Evolutionary conservation across 2,888 invertebrate species (phyloP).

Genomic region (Schizotus pectinicornis): DNA sequence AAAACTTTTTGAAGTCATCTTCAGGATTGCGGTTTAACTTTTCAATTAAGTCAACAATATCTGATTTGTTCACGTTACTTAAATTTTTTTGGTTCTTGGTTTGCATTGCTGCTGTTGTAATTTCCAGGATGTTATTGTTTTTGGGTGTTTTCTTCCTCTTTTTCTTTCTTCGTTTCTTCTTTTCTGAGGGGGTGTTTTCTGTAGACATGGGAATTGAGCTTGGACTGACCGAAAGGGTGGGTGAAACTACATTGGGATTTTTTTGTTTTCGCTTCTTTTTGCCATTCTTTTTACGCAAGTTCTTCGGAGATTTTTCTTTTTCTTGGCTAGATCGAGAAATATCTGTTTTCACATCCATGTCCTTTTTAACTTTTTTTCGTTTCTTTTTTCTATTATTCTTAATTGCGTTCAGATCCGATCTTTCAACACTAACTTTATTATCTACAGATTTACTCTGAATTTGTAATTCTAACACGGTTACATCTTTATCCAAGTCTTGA

Average conservation of each 20-base stretch:
- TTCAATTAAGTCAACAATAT: no score
- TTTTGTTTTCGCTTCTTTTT: slow-evolving; percentile 15
- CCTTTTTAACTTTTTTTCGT: no score
- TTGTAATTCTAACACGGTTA: no score
- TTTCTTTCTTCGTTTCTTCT: slow-evolving; percentile 21
- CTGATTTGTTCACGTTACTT: slow-evolving; percentile 24
- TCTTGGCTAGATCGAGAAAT: not conserved
- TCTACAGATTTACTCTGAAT: no score
- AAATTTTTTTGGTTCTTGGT: slow-evolving; percentile 22
- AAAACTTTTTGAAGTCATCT: slow-evolving; percentile 28
- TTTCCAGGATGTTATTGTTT: slow-evolving; percentile 28
- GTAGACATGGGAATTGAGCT: not conserved
- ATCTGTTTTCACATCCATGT: no score
- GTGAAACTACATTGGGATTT: not conserved
- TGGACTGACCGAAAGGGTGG: not conserved
- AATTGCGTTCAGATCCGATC: no score
- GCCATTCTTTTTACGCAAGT: slow-evolving; percentile 6
- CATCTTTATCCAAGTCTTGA: no score
- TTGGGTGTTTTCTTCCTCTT: slow-evolving; percentile 20
- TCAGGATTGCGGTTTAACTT: slow-evolving; percentile 24
- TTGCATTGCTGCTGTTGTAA: slow-evolving; percentile 22
- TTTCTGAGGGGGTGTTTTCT: no score
- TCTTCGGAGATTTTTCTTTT: not conserved
- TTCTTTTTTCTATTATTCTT: no score
- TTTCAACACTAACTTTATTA: no score